phyloP scores from a whole-genome alignment of 2,888 invertebrate genomes.

The Dromius quadrimaculatus region DNA sequence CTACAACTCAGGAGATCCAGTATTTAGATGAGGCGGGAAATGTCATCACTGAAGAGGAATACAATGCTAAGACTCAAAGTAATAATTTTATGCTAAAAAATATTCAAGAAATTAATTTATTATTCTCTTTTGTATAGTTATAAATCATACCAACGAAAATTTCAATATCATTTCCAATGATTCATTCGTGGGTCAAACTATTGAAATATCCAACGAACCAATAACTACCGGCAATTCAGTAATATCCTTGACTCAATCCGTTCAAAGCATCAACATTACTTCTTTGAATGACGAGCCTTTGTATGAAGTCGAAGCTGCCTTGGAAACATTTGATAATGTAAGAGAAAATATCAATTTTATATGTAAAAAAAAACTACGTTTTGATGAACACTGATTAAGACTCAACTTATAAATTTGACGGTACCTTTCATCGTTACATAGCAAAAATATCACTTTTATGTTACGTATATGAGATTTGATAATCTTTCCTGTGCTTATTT shows the following conservation, averaged over 20 bases:
- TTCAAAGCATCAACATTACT: not conserved
- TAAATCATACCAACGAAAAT: not conserved
- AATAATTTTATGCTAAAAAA: no score
- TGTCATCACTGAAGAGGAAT: constrained; percentile 50
- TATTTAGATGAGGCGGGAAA: constrained; percentile 54
- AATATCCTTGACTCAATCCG: not conserved
- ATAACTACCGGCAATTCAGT: not conserved
- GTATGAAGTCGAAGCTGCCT: constrained; percentile 18
- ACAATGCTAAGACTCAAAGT: constrained; percentile 41
- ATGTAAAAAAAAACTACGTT: not conserved
- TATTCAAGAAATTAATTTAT: no score
- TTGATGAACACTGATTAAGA: no score
- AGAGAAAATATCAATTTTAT: not conserved
- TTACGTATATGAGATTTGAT: no score
- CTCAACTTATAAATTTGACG: no score
- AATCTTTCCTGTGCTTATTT: no score
- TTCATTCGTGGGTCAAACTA: constrained; percentile 13
- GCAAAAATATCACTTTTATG: no score
- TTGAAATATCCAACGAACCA: no score
- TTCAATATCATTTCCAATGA: not conserved
- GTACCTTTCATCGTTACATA: no score
- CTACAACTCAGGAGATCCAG: constrained; percentile 51
- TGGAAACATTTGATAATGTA: constrained; percentile 28
- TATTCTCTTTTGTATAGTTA: not conserved
- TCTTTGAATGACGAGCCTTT: not conserved